Conservation (phyloP, 2,797 vertebrate genomes). For the Anguilla pacifica region DNA sequence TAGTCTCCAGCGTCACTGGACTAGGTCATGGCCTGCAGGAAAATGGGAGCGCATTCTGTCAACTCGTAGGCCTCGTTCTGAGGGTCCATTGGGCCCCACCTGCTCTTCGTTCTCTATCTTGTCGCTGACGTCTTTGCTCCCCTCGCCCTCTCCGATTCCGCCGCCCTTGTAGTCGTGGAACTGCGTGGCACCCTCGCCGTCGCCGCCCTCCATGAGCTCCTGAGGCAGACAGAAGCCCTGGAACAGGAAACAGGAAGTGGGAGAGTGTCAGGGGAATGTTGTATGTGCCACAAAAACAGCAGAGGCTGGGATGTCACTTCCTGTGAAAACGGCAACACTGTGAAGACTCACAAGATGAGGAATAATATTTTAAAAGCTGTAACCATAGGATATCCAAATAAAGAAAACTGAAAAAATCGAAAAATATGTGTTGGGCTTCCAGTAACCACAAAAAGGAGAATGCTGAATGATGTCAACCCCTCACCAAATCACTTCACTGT, state of each 20-base stretch:
- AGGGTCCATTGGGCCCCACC: constrained; percentile 62
- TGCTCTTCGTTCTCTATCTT: constrained; percentile 97
- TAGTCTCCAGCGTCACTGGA: not conserved
- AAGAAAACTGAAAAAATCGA: not conserved
- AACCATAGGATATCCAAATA: not conserved
- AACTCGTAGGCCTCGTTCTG: not conserved
- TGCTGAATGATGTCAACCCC: not conserved
- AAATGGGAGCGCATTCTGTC: not conserved
- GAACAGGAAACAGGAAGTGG: not conserved
- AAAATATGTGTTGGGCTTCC: not conserved
- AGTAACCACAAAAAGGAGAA: not conserved
- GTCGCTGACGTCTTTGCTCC: constrained; percentile 92
- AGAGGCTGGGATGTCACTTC: not conserved
- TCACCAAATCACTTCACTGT: not conserved
- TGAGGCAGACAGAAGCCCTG: constrained; percentile 96
- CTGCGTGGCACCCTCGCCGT: constrained; percentile 85
- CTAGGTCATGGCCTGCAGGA: not conserved
- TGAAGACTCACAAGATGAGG: not conserved
- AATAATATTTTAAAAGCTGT: not conserved
- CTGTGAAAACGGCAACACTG: not conserved
- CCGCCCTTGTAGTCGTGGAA: constrained; percentile 93
- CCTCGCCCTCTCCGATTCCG: constrained; percentile 94
- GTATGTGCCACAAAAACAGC: not conserved
- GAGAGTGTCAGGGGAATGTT: not conserved
- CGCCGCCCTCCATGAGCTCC: constrained; percentile 83